phyloP scores from a whole-genome alignment of 2,797 vertebrate genomes.

The Amniataba percoides region DNA sequence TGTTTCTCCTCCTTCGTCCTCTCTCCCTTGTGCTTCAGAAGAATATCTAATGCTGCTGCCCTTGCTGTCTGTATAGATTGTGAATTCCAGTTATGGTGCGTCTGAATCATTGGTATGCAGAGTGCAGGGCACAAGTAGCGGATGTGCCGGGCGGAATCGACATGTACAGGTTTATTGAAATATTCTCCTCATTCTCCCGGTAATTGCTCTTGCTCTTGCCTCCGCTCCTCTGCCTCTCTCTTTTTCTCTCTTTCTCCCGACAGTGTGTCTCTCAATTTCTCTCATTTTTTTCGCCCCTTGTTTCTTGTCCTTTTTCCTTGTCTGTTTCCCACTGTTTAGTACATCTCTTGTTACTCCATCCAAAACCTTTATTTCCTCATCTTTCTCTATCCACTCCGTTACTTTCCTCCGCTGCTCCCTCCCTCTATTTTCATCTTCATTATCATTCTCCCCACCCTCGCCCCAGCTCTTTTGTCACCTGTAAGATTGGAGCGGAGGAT shows the following conservation, averaged over 20 bases:
- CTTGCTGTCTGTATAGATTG: conserved; percentile 75
- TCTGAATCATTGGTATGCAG: conserved; percentile 81
- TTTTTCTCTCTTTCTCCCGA: conserved; percentile 36
- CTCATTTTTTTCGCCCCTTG: conserved; percentile 40
- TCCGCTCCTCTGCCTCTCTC: conserved; percentile 38
- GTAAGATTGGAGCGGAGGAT: conserved; percentile 68
- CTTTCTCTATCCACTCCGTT: conserved; percentile 37
- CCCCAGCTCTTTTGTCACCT: conserved; percentile 68
- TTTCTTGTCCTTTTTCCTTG: conserved; percentile 42
- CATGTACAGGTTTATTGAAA: conserved; percentile 80
- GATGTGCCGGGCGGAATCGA: conserved; percentile 72
- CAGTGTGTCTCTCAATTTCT: conserved; percentile 48
- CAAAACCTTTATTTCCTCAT: conserved; percentile 16
- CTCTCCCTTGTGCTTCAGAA: conserved; percentile 32
- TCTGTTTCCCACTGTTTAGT: conserved; percentile 38
- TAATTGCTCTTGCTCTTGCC: conserved; percentile 73
- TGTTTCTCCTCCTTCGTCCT: conserved; percentile 3
- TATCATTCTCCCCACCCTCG: conserved; percentile 55
- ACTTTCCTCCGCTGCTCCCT: conserved; percentile 45
- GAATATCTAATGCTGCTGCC: conserved; percentile 69
- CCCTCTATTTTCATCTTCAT: conserved; percentile 60
- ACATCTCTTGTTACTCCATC: conserved; percentile 38
- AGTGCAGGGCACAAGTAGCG: conserved; percentile 56
- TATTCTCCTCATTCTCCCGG: conserved; percentile 71
- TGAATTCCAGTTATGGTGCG: conserved; percentile 74